phyloP scores from a whole-genome alignment of 2,113 vertebrate genomes.

The Clupea harengus region DNA sequence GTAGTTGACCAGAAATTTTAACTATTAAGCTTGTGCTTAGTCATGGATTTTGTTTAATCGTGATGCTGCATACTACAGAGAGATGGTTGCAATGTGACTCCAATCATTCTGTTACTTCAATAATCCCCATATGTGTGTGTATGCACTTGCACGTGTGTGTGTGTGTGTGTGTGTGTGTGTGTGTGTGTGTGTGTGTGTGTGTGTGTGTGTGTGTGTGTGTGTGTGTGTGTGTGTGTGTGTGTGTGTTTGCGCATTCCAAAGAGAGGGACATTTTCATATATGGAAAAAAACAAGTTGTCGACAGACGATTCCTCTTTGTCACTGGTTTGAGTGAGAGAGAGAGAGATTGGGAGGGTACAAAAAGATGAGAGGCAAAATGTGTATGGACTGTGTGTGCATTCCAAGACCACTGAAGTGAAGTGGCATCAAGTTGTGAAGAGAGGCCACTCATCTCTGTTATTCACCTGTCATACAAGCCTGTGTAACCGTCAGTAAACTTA shows the following conservation, averaged over 20 bases:
- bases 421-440: neutral
- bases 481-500: neutral
- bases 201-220: neutral
- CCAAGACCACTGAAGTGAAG: neutral
- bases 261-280: neutral
- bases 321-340: neutral
- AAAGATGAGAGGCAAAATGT: neutral
- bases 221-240: neutral
- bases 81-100: neutral
- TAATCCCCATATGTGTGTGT: neutral
- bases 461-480: neutral
- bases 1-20: neutral
- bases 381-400: neutral
- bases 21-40: neutral
- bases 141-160: neutral
- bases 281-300: neutral
- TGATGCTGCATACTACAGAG: neutral
- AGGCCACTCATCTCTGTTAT: neutral
- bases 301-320: neutral
- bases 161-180: constrained; percentile 7
- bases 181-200: constrained; percentile 8
- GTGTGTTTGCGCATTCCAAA: neutral
- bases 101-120: neutral
- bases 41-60: neutral
- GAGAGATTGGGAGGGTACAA: neutral